Base-by-base conservation (phyloP, 2,113 vertebrate genomes). In the Nibea albiflora region DNA sequence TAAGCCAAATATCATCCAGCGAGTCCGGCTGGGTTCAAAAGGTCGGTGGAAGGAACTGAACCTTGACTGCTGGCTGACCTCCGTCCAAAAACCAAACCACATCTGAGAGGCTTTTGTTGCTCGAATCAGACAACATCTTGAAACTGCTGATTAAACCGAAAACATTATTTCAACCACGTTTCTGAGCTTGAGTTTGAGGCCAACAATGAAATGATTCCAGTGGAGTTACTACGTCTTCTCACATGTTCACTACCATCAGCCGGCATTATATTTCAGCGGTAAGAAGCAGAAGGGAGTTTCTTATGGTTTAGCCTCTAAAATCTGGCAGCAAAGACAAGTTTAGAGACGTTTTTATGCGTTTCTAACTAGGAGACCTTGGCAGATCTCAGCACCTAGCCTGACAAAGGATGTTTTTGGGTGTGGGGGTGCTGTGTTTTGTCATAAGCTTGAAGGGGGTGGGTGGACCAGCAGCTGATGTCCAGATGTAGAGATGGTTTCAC, bases 391-490 rank as follows among this genome's bases (percentile, higher is more conserved):
- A 81, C 80, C 80, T 75, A 17, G 64, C 35, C 81, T 78, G 80
- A 86, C 56, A 78, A 73, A 57, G 79, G 60, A 42, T 84, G 85
- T 84, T 87, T 88, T 85, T 35, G 88, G 86, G 83, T 87, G 90
- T 84, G 86, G 89, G 89, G 88, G 81, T 73, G 72, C 61, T 81
- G 58, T 68, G 66, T 76, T 89, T 90, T 76, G 82, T 89, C 84
- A 82, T 83, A 44, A 66, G 60, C 10, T 73, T 56, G 86, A 53
- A 64, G 78, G 52, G 79, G 82, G 88, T 73, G 88, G 88, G 85
- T 80, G 84, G 85, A 82, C 26, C 75, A 67, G 64, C 90, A 93
- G 90, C 91, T 90, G 91, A 92, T 84, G 75, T 83, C 90, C 93
- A 94, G 91, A 94, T 94, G 93, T 94, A 58, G 77, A 82, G 56